Percentiles rank a stretch among this genome's conserved stretches.
Evolutionary conservation across 2,888 invertebrate genomes (phyloP).

Genomic region (Dryococelus australis): DNA sequence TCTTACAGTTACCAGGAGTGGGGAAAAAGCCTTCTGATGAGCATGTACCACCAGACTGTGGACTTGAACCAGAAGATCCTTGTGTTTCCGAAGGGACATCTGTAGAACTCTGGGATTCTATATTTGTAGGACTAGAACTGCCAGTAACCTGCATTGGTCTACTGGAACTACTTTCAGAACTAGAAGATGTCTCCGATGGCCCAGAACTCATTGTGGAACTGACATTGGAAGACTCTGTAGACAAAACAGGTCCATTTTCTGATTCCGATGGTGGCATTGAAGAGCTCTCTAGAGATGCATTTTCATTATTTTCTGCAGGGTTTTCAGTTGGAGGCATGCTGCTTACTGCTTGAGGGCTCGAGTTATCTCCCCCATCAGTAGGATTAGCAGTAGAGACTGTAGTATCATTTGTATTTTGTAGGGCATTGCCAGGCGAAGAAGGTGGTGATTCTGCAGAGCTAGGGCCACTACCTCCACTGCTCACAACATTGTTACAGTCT

Average conservation of each 20-base stretch:
- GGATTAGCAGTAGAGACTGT: neutral
- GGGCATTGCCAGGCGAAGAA: neutral
- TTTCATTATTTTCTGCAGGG: neutral
- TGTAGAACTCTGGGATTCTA: neutral
- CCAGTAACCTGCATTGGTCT: too few relatives aligned
- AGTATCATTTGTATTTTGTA: neutral
- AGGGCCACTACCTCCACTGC: neutral
- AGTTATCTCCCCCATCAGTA: neutral
- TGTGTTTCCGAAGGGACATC: neutral
- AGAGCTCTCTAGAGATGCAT: neutral
- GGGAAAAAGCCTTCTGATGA: slow-evolving; percentile 67
- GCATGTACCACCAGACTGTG: neutral
- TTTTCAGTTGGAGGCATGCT: neutral
- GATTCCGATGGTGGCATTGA: neutral
- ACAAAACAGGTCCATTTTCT: neutral
- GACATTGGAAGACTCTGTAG: neutral
- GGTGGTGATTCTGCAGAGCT: neutral
- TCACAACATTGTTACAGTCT: slow-evolving; percentile 29
- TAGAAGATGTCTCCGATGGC: neutral
- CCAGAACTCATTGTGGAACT: neutral
- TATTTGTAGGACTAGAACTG: neutral
- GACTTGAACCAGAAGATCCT: neutral
- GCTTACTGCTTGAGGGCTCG: neutral
- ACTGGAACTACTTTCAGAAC: neutral
- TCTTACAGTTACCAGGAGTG: slow-evolving; percentile 66